A percentile compares a stretch with the other conserved stretches of the same genome.
Conservation (phyloP, 2,113 vertebrate species). For the Manacus vitellinus region DNA sequence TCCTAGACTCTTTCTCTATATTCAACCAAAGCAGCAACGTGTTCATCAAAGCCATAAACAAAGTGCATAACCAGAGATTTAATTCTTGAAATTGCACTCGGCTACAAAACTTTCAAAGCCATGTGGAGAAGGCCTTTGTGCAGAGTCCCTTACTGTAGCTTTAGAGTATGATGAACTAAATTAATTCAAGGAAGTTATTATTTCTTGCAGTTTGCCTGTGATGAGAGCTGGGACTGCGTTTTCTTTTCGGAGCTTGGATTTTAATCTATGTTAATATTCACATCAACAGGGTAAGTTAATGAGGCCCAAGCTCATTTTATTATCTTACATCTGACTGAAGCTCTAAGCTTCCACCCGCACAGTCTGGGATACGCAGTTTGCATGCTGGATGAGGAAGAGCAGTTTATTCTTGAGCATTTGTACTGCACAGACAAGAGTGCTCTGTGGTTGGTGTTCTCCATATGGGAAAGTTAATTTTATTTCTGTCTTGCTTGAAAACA, state of each 20-base stretch:
- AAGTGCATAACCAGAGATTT: constrained; percentile 31
- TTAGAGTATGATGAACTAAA: not conserved
- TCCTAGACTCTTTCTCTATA: not conserved
- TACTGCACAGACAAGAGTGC: constrained; percentile 20
- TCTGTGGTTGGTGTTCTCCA: constrained; percentile 53
- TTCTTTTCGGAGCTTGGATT: constrained; percentile 36
- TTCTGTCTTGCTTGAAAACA: constrained; percentile 63
- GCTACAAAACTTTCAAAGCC: not conserved
- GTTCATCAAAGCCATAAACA: constrained; percentile 18
- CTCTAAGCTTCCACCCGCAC: not conserved
- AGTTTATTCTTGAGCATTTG: constrained; percentile 6
- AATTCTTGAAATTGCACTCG: constrained; percentile 22
- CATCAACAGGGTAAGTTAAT: constrained; percentile 39
- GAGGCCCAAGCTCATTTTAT: constrained; percentile 42
- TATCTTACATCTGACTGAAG: constrained; percentile 47
- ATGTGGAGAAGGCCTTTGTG: not conserved
- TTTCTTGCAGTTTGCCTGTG: constrained; percentile 4
- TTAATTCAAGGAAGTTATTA: constrained; percentile 37
- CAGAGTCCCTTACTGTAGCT: not conserved
- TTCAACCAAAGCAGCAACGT: not conserved
- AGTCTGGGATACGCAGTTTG: not conserved
- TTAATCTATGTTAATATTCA: constrained; percentile 53
- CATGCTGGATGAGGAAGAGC: constrained; percentile 40
- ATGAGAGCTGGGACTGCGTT: not conserved
- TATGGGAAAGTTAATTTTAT: constrained; percentile 59